These are phyloP conservation scores for Drepanosiphum platanoidis DNA, from an alignment of 2,888 invertebrate species.

Conservation along the genomic window DNA sequence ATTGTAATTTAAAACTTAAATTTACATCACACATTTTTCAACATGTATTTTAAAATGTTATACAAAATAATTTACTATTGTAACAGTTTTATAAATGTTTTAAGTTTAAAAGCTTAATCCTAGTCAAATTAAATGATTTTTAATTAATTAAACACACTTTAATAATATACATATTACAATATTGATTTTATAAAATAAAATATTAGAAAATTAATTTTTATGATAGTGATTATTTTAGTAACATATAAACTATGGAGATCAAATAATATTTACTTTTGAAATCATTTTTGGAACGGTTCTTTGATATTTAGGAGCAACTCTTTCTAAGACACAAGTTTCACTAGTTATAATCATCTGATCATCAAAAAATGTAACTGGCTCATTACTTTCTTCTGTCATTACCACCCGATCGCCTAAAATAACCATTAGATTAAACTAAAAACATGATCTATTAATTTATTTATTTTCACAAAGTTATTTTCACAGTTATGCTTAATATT, in stretches of 20 bases:
- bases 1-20: no score
- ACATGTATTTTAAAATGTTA: no score
- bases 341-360: constrained; percentile 48
- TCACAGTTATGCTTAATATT: background rate
- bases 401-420: constrained; percentile 27
- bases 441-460: background rate
- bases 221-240: background rate
- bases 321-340: constrained; percentile 36
- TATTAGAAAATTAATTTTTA: no score
- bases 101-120: no score
- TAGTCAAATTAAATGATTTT: no score
- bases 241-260: background rate
- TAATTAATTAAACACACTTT: no score
- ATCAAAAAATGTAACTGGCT: constrained; percentile 57
- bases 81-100: no score
- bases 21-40: no score
- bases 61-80: no score
- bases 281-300: constrained; percentile 47
- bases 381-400: constrained; percentile 55
- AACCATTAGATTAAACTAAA: background rate
- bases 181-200: no score
- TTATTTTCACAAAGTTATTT: background rate
- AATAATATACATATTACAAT: no score
- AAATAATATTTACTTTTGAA: constrained; percentile 27
- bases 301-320: constrained; percentile 31